A percentile compares a stretch with the other conserved stretches of the same genome.
phyloP scores from a whole-genome alignment of 2,113 vertebrate genomes.

The Natator depressus region DNA sequence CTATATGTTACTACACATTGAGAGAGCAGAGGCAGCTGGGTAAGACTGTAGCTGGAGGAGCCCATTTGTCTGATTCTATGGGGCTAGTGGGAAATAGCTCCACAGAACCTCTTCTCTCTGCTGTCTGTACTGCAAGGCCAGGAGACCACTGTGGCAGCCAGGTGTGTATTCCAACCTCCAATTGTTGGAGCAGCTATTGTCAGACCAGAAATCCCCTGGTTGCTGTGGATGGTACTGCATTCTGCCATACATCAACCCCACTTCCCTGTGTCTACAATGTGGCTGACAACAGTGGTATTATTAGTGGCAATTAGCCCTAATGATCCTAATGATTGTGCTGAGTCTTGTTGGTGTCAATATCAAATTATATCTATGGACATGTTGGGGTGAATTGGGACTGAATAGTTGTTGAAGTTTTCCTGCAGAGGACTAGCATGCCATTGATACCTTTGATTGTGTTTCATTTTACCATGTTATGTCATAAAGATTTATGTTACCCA shows the following conservation, averaged over 20 bases:
- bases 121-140: neutral
- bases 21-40: neutral
- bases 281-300: neutral
- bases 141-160: neutral
- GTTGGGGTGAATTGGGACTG: neutral
- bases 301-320: neutral
- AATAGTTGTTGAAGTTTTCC: neutral
- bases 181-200: neutral
- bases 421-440: neutral
- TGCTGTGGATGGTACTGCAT: neutral
- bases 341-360: neutral
- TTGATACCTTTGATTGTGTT: neutral
- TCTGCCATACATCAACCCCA: neutral
- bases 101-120: neutral
- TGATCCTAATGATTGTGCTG: neutral
- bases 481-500: neutral
- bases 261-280: neutral
- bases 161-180: neutral
- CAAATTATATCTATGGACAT: neutral
- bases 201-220: neutral
- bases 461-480: neutral
- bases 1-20: conserved; percentile 48
- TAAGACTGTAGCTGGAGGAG: conserved; percentile 21
- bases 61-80: neutral
- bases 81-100: neutral